Evolutionary conservation across 2,888 invertebrate genomes (phyloP).

Genomic region (Pteria penguin): DNA sequence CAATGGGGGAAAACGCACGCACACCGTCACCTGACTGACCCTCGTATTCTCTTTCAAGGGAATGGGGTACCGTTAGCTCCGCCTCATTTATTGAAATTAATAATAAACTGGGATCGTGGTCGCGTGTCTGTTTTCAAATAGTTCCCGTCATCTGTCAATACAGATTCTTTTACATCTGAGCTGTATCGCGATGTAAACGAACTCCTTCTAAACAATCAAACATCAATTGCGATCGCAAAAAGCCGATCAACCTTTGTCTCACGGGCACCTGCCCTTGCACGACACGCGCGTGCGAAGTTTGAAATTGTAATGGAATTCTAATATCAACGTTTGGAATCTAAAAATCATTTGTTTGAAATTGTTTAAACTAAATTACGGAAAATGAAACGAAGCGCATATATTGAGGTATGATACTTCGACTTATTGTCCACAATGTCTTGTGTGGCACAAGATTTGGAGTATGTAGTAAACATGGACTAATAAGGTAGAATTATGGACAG

Average conservation of each 20-base stretch:
- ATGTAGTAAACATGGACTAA: not conserved
- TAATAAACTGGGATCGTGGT: conserved; percentile 5
- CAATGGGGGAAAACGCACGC: conserved; percentile 26
- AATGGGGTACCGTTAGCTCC: conserved; percentile 35
- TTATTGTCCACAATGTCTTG: no score
- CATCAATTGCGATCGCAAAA: conserved; percentile 5
- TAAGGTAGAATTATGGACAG: not conserved
- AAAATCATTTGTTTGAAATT: not conserved
- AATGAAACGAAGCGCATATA: not conserved
- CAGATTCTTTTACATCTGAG: conserved; percentile 23
- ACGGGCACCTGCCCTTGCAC: conserved; percentile 41
- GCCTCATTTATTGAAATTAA: conserved; percentile 28
- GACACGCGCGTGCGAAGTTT: conserved; percentile 35
- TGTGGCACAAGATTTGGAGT: not conserved
- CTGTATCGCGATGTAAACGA: conserved; percentile 33
- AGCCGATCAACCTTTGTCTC: conserved; percentile 32
- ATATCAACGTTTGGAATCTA: not conserved
- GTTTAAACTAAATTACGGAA: not conserved
- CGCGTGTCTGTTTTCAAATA: conserved; percentile 44
- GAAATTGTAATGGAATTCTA: conserved; percentile 24
- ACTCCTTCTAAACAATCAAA: conserved; percentile 17
- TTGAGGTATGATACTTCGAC: no score
- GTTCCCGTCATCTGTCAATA: conserved; percentile 23
- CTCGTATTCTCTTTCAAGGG: conserved; percentile 1
- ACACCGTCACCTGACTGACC: conserved; percentile 30